Conservation (phyloP, 2,113 vertebrate species). For the Tragelaphus strepsiceros region DNA sequence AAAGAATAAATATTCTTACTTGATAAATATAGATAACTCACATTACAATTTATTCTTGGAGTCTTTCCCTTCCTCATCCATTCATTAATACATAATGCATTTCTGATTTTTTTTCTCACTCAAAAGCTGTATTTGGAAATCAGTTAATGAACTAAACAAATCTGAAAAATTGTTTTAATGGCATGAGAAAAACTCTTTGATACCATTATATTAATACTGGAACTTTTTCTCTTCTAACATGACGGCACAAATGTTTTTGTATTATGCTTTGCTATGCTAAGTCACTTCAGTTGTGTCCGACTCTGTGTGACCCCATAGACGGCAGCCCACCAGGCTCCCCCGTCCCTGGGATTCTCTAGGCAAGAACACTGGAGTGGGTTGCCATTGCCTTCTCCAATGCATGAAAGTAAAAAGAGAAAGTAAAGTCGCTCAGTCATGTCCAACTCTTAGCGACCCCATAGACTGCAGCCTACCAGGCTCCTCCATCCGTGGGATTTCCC, state of each 20-base stretch:
- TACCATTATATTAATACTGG: background rate
- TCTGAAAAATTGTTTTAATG: constrained; percentile 23
- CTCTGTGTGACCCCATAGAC: too few relatives aligned
- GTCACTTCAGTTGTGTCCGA: too few relatives aligned
- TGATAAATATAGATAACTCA: constrained; percentile 31
- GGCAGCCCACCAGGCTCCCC: too few relatives aligned
- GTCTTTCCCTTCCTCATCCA: background rate
- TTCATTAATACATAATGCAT: constrained; percentile 48
- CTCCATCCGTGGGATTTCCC: too few relatives aligned
- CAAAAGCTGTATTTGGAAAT: constrained; percentile 35
- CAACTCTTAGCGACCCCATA: too few relatives aligned
- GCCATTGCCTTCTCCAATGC: too few relatives aligned
- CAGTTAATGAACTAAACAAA: constrained; percentile 11
- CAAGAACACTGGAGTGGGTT: too few relatives aligned
- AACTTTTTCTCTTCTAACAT: constrained; percentile 8
- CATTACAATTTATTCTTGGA: constrained; percentile 1
- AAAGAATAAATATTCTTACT: constrained; percentile 16
- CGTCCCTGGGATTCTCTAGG: too few relatives aligned
- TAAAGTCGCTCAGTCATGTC: too few relatives aligned
- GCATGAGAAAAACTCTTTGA: background rate
- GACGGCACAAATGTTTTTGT: constrained; percentile 21
- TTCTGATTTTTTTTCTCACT: constrained; percentile 13
- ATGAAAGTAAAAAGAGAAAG: too few relatives aligned
- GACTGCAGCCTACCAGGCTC: too few relatives aligned
- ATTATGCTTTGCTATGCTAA: background rate